These are phyloP conservation scores for Osmerus mordax DNA, from an alignment of 2,113 vertebrate species.

Conservation along the genomic window DNA sequence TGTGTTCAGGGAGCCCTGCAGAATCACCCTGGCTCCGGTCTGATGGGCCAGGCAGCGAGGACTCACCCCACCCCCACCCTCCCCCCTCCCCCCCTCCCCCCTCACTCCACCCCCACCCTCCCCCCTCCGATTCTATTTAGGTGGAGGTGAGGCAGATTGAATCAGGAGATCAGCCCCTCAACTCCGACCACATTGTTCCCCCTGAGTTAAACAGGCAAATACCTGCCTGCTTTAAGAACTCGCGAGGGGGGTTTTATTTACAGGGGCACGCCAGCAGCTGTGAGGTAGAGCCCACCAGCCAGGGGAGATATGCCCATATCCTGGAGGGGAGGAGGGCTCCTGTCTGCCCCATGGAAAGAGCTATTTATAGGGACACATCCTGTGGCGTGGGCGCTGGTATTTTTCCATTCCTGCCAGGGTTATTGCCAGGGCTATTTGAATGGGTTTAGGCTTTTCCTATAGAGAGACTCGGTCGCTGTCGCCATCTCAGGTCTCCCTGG, in stretches of 20 bases:
- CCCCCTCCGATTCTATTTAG: constrained; percentile 13
- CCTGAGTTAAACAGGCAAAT: constrained; percentile 15
- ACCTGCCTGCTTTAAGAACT: constrained; percentile 45
- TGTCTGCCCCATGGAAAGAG: constrained; percentile 47
- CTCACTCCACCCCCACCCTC: background rate
- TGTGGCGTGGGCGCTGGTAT: constrained; percentile 29
- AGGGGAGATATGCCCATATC: constrained; percentile 33
- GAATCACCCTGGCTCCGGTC: background rate
- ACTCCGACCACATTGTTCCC: constrained; percentile 19
- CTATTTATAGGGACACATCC: constrained; percentile 58
- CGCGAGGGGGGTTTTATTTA: constrained; percentile 42
- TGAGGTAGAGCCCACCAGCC: background rate
- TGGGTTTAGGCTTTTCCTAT: constrained; percentile 44
- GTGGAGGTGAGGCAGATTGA: constrained; percentile 33
- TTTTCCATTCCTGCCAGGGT: constrained; percentile 54
- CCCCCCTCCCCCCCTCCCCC: background rate
- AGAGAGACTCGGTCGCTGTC: constrained; percentile 16
- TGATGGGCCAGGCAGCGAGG: no score
- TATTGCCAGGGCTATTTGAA: constrained; percentile 60
- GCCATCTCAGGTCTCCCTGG: constrained; percentile 32
- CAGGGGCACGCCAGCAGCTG: constrained; percentile 7
- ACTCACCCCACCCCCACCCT: background rate
- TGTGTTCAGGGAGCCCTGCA: background rate
- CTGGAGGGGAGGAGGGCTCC: constrained; percentile 4
- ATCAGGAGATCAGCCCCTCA: constrained; percentile 18